Percentiles rank a stretch among this genome's conserved stretches.
Conservation (phyloP, 2,888 invertebrate genomes). For the Megalurothrips usitatus region DNA sequence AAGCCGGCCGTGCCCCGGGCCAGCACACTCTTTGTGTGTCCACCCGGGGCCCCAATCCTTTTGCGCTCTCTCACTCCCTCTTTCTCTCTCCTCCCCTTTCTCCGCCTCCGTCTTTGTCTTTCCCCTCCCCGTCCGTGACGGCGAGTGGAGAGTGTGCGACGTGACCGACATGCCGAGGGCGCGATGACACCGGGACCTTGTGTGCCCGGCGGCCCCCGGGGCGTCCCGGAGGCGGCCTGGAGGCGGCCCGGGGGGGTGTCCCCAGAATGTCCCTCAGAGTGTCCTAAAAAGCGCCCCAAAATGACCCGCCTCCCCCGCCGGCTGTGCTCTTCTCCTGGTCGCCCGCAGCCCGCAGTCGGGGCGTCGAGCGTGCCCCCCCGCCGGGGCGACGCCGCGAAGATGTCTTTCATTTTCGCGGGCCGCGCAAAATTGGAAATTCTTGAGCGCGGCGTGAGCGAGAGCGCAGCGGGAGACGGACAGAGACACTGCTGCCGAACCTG, state of each 20-base stretch:
- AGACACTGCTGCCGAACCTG: no score
- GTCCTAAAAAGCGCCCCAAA: no score
- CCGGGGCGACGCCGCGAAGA: no score
- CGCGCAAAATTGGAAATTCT: no score
- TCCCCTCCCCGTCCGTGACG: neutral
- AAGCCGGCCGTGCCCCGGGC: neutral
- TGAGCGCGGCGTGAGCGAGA: no score
- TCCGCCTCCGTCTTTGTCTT: neutral
- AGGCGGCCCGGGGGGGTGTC: neutral
- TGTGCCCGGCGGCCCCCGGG: neutral
- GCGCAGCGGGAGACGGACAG: no score
- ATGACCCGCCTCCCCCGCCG: neutral
- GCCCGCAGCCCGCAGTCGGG: no score
- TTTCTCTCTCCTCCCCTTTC: neutral
- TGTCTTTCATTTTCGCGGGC: no score
- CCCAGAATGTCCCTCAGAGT: neutral
- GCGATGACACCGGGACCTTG: conserved; percentile 21
- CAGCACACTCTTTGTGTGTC: conserved; percentile 18
- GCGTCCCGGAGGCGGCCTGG: no score
- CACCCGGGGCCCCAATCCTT: neutral
- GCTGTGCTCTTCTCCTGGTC: no score
- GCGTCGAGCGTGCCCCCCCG: no score
- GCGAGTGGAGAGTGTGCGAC: neutral
- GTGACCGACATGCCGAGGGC: conserved; percentile 18
- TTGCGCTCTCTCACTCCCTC: neutral